These are phyloP conservation scores for Euzophera pinguis DNA, from an alignment of 2,888 invertebrate genomes.

Conservation along the genomic window DNA sequence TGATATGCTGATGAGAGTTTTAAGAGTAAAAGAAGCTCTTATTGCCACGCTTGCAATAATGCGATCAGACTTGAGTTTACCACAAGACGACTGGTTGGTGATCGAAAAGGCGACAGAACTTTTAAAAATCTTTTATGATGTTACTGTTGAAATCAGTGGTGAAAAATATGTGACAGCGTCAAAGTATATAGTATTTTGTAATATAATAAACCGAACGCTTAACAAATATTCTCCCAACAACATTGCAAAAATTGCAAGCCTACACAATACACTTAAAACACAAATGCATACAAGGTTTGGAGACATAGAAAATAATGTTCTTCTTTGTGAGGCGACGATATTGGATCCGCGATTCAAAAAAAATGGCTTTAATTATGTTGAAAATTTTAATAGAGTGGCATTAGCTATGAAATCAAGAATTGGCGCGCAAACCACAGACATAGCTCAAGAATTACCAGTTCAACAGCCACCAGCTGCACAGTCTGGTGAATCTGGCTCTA, in stretches of 20 bases:
- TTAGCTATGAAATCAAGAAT: slow-evolving; percentile 17
- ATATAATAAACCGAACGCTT: slow-evolving; percentile 16
- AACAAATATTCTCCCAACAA: not conserved
- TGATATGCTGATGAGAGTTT: slow-evolving; percentile 20
- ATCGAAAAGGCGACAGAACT: slow-evolving; percentile 15
- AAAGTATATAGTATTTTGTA: slow-evolving; percentile 21
- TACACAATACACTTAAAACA: slow-evolving; percentile 3
- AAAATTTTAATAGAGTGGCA: slow-evolving; percentile 19
- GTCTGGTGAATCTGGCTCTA: slow-evolving; percentile 12
- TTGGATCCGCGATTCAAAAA: slow-evolving; percentile 7
- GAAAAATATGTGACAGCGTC: slow-evolving; percentile 22
- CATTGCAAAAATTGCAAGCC: slow-evolving; percentile 1
- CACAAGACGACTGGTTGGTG: slow-evolving; percentile 19
- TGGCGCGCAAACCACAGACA: slow-evolving; percentile 5
- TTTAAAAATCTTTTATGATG: slow-evolving; percentile 22
- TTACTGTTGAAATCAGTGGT: slow-evolving; percentile 23
- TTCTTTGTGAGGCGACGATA: slow-evolving; percentile 13
- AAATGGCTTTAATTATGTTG: slow-evolving; percentile 12
- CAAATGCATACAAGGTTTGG: slow-evolving; percentile 13
- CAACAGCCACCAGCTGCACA: not conserved
- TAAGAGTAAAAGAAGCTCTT: slow-evolving; percentile 18
- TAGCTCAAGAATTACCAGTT: slow-evolving; percentile 1
- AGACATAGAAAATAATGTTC: slow-evolving; percentile 16
- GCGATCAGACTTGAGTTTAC: slow-evolving; percentile 18
- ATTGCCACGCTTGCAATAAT: slow-evolving; percentile 24